A percentile compares a stretch with the other conserved stretches of the same genome.
phyloP scores from a whole-genome alignment of 2,797 vertebrate species.

The Syngnathus acus region DNA sequence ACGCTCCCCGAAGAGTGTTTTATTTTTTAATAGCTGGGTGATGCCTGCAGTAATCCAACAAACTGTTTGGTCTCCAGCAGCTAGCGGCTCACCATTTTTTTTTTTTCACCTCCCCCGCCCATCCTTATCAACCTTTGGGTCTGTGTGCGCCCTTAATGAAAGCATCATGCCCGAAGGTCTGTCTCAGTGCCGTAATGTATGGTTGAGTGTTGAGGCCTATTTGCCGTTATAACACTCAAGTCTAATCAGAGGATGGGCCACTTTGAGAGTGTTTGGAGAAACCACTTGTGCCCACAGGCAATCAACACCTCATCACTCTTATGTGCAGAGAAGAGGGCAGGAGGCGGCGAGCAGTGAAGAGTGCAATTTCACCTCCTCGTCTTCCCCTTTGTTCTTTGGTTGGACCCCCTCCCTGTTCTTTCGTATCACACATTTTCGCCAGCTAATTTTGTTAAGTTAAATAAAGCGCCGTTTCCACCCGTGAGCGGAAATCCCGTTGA shows the following conservation, averaged over 20 bases:
- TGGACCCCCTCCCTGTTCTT: constrained; percentile 9
- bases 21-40: not conserved
- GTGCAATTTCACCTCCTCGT: constrained; percentile 50
- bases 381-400: constrained; percentile 23
- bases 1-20: not conserved
- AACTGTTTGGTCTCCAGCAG: constrained; percentile 7
- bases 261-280: constrained; percentile 64
- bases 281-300: constrained; percentile 67
- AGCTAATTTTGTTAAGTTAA: not conserved
- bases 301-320: constrained; percentile 70
- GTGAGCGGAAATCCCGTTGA: not conserved
- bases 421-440: not conserved
- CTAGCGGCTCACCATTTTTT: constrained; percentile 12
- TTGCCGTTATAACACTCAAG: constrained; percentile 61
- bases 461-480: not conserved
- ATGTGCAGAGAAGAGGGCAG: constrained; percentile 47
- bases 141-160: constrained; percentile 34
- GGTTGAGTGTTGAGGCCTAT: constrained; percentile 54
- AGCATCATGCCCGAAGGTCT: constrained; percentile 33
- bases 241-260: constrained; percentile 63
- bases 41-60: constrained; percentile 7
- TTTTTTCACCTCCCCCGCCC: not conserved
- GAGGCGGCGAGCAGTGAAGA: constrained; percentile 41
- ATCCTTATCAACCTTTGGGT: constrained; percentile 30
- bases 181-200: constrained; percentile 33